phyloP scores from a whole-genome alignment of 2,113 vertebrate genomes.

The Microcebus lehilahytsara region DNA sequence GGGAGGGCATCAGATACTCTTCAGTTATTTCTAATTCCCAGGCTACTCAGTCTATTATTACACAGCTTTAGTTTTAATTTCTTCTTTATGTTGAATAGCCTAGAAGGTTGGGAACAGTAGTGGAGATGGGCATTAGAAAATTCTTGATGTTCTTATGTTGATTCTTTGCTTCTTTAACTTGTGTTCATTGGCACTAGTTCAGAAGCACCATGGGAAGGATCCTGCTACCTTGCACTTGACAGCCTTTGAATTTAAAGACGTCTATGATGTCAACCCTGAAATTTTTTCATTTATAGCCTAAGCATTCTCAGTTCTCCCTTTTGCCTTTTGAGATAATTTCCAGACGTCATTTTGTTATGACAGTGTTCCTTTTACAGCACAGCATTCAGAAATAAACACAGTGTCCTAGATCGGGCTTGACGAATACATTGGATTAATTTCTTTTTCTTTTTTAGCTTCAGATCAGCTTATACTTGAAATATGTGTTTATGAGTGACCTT shows the following conservation, averaged over 20 bases:
- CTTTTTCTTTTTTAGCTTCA: background rate
- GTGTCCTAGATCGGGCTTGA: background rate
- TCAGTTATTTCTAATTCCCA: background rate
- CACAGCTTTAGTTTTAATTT: background rate
- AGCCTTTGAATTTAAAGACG: background rate
- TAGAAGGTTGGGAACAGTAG: background rate
- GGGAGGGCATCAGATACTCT: background rate
- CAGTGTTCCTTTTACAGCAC: background rate
- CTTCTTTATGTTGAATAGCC: background rate
- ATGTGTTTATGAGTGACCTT: conserved; percentile 31
- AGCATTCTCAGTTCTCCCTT: background rate
- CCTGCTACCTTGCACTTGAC: background rate
- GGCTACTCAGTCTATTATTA: background rate
- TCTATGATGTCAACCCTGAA: background rate
- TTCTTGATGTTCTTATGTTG: background rate
- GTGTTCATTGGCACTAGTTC: background rate
- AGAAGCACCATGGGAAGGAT: background rate
- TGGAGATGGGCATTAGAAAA: background rate
- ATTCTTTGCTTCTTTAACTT: background rate
- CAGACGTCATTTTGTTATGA: conserved; percentile 44
- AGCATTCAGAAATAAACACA: conserved; percentile 32
- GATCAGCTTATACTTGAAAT: background rate
- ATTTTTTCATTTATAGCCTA: background rate
- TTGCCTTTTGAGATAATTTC: conserved; percentile 16
- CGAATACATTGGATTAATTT: background rate